phyloP scores from a whole-genome alignment of 2,797 vertebrate genomes.

The Macropus fuliginosus region DNA sequence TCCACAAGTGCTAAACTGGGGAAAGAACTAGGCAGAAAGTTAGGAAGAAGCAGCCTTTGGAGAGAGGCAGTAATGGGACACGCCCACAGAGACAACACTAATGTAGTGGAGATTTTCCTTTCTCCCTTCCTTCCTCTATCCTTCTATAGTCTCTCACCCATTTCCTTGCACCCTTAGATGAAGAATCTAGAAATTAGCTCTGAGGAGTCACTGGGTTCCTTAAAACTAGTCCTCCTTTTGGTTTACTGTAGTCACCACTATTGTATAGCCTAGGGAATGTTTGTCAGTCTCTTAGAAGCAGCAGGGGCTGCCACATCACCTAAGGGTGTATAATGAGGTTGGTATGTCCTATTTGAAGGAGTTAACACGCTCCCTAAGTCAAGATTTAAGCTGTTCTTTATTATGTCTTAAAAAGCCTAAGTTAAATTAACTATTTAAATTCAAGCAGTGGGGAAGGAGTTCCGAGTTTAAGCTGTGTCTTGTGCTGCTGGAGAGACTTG shows the following conservation, averaged over 20 bases:
- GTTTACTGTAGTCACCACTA: neutral
- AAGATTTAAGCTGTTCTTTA: neutral
- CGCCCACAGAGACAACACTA: neutral
- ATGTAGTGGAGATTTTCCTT: neutral
- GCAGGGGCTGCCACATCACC: neutral
- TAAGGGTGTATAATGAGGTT: neutral
- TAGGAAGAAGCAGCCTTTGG: neutral
- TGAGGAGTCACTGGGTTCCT: neutral
- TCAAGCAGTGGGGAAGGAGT: too few species aligned
- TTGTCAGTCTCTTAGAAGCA: neutral
- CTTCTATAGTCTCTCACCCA: neutral
- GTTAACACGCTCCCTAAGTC: accelerated
- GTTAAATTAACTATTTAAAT: neutral
- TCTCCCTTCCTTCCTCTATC: neutral
- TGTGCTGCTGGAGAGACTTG: neutral
- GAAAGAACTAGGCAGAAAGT: neutral
- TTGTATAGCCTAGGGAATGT: neutral
- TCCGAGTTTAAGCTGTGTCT: neutral
- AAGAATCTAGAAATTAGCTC: neutral
- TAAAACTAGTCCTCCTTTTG: neutral
- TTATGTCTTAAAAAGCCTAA: neutral
- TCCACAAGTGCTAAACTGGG: neutral
- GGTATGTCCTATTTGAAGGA: neutral
- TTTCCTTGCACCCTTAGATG: neutral
- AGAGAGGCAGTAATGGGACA: neutral